Conservation (phyloP, 2,888 invertebrate species). For the Latrodectus elegans region DNA sequence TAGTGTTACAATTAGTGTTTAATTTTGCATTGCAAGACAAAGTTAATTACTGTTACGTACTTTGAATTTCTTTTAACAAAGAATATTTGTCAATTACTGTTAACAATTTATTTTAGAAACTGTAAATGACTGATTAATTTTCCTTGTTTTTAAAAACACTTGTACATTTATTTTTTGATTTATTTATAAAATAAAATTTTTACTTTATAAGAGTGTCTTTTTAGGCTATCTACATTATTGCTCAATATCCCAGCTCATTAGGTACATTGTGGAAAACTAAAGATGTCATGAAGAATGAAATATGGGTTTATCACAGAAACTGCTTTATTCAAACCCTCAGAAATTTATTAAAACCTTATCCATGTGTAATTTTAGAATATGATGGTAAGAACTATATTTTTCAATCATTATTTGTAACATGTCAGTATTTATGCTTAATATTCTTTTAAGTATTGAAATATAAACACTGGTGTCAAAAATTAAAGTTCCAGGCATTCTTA, state of each 20-base stretch:
- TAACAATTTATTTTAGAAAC: neutral
- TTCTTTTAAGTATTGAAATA: too few relatives aligned
- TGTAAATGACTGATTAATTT: neutral
- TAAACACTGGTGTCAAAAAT: too few relatives aligned
- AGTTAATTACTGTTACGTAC: too few relatives aligned
- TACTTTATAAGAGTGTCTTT: neutral
- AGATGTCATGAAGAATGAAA: neutral
- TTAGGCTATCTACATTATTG: constrained; percentile 16
- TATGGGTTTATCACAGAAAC: constrained; percentile 14
- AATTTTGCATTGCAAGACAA: too few relatives aligned
- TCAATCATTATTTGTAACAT: too few relatives aligned
- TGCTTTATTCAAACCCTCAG: constrained; percentile 27
- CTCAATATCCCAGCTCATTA: constrained; percentile 34
- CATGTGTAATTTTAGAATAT: constrained; percentile 32
- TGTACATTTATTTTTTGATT: neutral
- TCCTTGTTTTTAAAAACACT: neutral
- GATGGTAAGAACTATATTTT: constrained; percentile 29
- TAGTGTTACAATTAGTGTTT: too few relatives aligned
- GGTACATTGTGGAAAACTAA: constrained; percentile 7
- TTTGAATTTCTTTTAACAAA: neutral
- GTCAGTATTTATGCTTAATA: too few relatives aligned
- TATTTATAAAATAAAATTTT: neutral
- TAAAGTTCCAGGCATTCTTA: too few relatives aligned
- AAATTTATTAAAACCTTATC: neutral
- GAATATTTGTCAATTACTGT: neutral